These are phyloP conservation scores for Saguinus midas DNA, from an alignment of 2,113 vertebrate species.

Conservation along the genomic window DNA sequence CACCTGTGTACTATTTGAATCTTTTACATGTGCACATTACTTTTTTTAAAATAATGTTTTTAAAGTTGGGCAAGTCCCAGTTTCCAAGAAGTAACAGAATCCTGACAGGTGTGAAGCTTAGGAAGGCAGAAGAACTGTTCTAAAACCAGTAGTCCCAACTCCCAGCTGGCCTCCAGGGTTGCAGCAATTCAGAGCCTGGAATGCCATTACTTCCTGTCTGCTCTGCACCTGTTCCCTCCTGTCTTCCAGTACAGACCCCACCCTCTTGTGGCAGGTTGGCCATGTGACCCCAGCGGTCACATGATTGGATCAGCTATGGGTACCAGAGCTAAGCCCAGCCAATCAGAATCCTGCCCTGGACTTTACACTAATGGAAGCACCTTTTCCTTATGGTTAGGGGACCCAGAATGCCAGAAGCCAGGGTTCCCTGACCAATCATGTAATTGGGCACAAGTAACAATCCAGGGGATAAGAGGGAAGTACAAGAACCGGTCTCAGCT, in stretches of 20 bases:
- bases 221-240: not conserved
- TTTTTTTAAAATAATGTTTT: not conserved
- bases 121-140: not conserved
- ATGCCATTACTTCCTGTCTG: fast-evolving
- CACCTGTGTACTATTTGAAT: not conserved
- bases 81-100: not conserved
- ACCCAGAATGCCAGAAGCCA: not conserved
- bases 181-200: not conserved
- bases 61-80: not conserved
- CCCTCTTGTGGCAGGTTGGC: not conserved
- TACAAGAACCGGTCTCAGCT: not conserved
- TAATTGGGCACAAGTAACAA: not conserved
- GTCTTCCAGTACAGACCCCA: not conserved
- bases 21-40: not conserved
- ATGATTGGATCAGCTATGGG: not conserved
- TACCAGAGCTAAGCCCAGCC: not conserved
- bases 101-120: not conserved
- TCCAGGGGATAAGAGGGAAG: not conserved
- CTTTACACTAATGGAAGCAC: not conserved
- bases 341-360: not conserved
- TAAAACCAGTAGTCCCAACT: fast-evolving
- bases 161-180: not conserved
- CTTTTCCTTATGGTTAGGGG: not conserved
- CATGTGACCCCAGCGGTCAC: not conserved
- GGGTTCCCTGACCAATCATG: fast-evolving